Percentiles rank a stretch among this genome's conserved stretches.
Evolutionary conservation across 2,113 vertebrate genomes (phyloP).

Genomic region (Strix aluco): DNA sequence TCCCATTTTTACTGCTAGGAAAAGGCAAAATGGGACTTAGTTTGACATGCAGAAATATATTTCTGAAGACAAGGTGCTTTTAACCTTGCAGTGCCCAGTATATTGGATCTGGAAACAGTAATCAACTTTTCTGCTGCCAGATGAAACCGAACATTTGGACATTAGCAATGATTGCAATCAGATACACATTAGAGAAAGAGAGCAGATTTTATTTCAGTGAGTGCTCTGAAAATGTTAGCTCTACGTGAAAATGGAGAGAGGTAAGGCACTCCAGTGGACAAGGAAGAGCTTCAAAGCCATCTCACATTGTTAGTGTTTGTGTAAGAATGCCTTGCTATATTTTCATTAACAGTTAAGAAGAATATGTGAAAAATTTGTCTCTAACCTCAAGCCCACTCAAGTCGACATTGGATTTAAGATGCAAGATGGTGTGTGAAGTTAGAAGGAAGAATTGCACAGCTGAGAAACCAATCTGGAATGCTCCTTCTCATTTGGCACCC

Average conservation of each 20-base stretch:
- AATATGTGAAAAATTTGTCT: neutral
- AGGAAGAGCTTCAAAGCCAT: neutral
- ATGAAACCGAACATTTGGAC: neutral
- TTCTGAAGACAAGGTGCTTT: neutral
- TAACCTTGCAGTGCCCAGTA: neutral
- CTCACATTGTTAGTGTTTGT: neutral
- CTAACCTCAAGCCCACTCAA: neutral
- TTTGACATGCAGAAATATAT: neutral
- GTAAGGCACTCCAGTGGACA: neutral
- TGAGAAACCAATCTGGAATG: neutral
- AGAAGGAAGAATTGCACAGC: neutral
- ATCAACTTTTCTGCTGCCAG: neutral
- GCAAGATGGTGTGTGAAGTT: constrained; percentile 13
- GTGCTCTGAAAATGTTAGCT: neutral
- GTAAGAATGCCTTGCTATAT: neutral
- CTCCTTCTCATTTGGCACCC: neutral
- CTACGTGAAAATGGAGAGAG: neutral
- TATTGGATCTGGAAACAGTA: neutral
- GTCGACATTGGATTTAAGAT: neutral
- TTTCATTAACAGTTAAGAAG: neutral
- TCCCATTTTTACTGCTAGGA: neutral
- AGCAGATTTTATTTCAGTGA: neutral
- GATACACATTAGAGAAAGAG: neutral
- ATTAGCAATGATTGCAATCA: neutral
- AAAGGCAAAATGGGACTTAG: neutral